Evolutionary conservation across 2,888 invertebrate species (phyloP).

Genomic region (Napeogenes inachia): DNA sequence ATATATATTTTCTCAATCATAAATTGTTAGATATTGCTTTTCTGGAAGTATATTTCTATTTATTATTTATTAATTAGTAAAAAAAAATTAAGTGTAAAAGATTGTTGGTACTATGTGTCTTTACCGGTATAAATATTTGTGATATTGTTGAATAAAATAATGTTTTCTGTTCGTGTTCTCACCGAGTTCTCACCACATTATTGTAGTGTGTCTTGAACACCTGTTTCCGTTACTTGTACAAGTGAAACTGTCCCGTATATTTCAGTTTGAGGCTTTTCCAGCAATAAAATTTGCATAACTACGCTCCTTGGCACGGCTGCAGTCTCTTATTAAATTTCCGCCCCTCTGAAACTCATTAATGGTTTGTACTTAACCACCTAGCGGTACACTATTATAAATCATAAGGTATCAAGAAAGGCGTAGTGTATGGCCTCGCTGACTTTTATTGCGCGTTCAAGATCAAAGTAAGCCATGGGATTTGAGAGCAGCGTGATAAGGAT

Average conservation of each 20-base stretch:
- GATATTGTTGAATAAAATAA: no score
- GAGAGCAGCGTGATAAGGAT: conserved; percentile 38
- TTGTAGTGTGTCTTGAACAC: not conserved
- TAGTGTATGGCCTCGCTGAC: conserved; percentile 45
- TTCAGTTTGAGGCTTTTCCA: conserved; percentile 57
- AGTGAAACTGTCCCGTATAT: conserved; percentile 39
- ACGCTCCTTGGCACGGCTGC: conserved; percentile 66
- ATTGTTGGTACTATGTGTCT: no score
- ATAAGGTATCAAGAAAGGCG: conserved; percentile 59
- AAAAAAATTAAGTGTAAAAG: no score
- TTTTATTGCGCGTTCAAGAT: conserved; percentile 67
- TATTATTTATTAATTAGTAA: no score
- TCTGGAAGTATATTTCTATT: no score
- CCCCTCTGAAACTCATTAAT: conserved; percentile 75
- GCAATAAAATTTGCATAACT: conserved; percentile 77
- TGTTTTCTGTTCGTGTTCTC: no score
- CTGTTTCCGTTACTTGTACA: not conserved
- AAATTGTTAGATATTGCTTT: no score
- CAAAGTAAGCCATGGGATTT: conserved; percentile 53
- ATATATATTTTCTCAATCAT: not conserved
- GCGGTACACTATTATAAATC: conserved; percentile 68
- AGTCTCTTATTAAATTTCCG: conserved; percentile 76
- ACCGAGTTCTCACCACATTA: no score
- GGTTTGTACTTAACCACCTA: conserved; percentile 74
- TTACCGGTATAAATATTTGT: no score